phyloP scores from a whole-genome alignment of 1,140 invertebrate genomes.

The Drosophila gunungcola region DNA sequence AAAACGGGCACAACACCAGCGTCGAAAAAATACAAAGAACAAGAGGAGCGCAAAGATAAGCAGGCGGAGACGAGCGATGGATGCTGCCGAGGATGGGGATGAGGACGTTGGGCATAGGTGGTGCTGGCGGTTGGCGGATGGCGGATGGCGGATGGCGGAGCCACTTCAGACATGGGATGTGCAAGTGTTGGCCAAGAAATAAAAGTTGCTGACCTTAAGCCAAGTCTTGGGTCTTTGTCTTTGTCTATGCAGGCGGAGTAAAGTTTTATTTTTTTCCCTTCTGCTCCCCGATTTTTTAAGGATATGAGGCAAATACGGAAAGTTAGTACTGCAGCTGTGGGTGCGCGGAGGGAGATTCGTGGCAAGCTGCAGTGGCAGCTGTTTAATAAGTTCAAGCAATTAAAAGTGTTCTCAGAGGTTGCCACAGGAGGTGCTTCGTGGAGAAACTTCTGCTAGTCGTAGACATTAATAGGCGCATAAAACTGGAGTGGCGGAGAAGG shows the following conservation, averaged over 20 bases:
- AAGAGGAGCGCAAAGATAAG: constrained; percentile 64
- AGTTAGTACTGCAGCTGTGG: constrained; percentile 30
- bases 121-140: constrained; percentile 3
- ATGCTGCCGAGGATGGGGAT: constrained; percentile 24
- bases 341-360: constrained; percentile 9
- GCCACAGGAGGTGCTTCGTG: constrained; percentile 28
- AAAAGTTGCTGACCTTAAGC: constrained; percentile 80
- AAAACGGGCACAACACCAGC: constrained; percentile 57
- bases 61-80: constrained; percentile 59
- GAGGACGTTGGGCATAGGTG: background rate
- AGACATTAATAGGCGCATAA: constrained; percentile 77
- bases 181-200: constrained; percentile 82
- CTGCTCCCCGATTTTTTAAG: constrained; percentile 1
- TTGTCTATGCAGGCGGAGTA: constrained; percentile 72
- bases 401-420: constrained; percentile 75
- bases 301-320: constrained; percentile 39
- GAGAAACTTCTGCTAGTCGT: constrained; percentile 42
- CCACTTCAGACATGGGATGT: constrained; percentile 65
- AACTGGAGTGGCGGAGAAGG: constrained; percentile 39
- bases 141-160: constrained; percentile 24
- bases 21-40: constrained; percentile 14
- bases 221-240: constrained; percentile 56
- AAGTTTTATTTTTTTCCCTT: constrained; percentile 52
- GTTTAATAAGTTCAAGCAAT: constrained; percentile 81
- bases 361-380: constrained; percentile 66